Conservation (phyloP, 1,140 invertebrate species). For the Calliphora vicina region DNA sequence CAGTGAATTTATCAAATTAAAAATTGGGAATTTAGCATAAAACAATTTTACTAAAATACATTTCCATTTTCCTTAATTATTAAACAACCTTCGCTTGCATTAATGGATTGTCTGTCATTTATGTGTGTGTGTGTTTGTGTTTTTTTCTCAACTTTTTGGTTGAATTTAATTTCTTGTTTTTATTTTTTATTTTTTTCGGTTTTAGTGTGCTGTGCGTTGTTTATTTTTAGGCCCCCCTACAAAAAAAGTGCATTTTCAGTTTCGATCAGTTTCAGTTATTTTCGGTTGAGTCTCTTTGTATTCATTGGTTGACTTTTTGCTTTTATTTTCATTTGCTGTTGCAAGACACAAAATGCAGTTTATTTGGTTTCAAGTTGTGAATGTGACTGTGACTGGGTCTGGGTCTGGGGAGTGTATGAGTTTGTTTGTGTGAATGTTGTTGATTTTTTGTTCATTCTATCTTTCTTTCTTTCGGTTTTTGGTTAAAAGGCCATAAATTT, state of each 20-base stretch:
- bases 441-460: too few species aligned
- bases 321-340: not conserved
- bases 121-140: too few species aligned
- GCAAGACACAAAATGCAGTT: not conserved
- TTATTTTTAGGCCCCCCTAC: conserved; percentile 7
- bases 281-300: not conserved
- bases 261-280: conserved; percentile 9
- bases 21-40: too few species aligned
- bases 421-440: not conserved
- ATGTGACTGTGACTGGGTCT: not conserved
- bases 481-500: conserved; percentile 40
- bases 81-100: not conserved
- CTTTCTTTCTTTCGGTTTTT: conserved; percentile 9
- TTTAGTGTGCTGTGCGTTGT: not conserved
- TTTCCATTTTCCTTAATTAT: not conserved
- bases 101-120: not conserved
- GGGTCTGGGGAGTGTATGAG: not conserved
- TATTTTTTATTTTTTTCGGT: not conserved
- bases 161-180: not conserved
- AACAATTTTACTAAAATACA: too few species aligned
- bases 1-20: too few species aligned
- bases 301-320: not conserved
- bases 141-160: not conserved
- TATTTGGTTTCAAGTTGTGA: not conserved
- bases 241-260: not conserved